These are phyloP conservation scores for Teleopsis dalmanni DNA, from an alignment of 1,140 invertebrate genomes.

Conservation along the genomic window DNA sequence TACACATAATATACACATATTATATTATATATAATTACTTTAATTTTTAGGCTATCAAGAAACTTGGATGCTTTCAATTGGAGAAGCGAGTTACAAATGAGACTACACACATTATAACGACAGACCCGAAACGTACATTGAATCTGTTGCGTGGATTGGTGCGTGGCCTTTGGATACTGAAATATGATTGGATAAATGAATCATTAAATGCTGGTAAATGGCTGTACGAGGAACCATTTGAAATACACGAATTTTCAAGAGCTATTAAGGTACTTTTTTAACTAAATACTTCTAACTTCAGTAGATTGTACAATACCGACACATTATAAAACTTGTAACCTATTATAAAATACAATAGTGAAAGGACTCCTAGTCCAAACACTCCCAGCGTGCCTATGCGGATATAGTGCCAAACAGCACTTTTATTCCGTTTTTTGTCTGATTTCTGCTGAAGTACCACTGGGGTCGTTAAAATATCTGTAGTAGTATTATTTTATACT, in stretches of 20 bases:
- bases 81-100: constrained; percentile 45
- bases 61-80: constrained; percentile 45
- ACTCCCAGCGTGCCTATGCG: too few species aligned
- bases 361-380: too few species aligned
- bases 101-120: constrained; percentile 50
- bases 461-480: too few species aligned
- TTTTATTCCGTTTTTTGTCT: too few species aligned
- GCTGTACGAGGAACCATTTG: constrained; percentile 49
- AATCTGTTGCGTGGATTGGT: constrained; percentile 50
- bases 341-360: too few species aligned
- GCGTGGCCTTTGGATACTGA: constrained; percentile 51
- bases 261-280: constrained; percentile 45
- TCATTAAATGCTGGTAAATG: constrained; percentile 47
- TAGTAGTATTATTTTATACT: too few species aligned
- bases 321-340: too few species aligned
- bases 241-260: constrained; percentile 46
- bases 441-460: too few species aligned
- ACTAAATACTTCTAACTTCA: constrained; percentile 6
- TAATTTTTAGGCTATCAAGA: constrained; percentile 44
- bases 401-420: too few species aligned
- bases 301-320: too few species aligned
- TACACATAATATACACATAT: too few species aligned
- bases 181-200: constrained; percentile 47
- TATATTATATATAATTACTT: too few species aligned
- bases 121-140: constrained; percentile 47